Evolutionary conservation across 2,888 invertebrate species (phyloP).

Genomic region (Drosophila lutescens): DNA sequence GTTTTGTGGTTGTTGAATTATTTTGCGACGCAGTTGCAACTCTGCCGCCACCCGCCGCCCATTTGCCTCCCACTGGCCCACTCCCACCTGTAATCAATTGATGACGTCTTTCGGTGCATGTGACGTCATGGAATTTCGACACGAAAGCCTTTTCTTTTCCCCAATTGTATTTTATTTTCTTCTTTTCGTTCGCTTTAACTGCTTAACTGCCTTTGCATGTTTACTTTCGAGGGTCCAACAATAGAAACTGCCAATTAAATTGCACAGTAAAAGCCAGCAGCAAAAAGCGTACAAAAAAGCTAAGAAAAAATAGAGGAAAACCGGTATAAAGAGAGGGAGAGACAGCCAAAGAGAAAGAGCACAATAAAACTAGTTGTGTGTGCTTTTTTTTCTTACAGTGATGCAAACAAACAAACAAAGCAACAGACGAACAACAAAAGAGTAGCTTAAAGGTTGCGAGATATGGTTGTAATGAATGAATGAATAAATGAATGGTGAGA

Average conservation of each 20-base stretch:
- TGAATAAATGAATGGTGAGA: constrained; percentile 42
- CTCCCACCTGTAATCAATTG: constrained; percentile 74
- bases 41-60: constrained; percentile 31
- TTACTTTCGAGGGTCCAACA: constrained; percentile 54
- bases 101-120: constrained; percentile 46
- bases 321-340: constrained; percentile 57
- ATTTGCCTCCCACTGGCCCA: constrained; percentile 24
- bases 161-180: constrained; percentile 27
- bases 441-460: constrained; percentile 58
- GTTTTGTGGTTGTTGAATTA: constrained; percentile 38
- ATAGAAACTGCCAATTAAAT: constrained; percentile 74
- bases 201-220: constrained; percentile 62
- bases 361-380: constrained; percentile 64
- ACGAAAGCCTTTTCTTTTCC: constrained; percentile 42
- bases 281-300: constrained; percentile 14
- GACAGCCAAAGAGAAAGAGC: constrained; percentile 20
- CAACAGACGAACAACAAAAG: constrained; percentile 65
- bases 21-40: constrained; percentile 54
- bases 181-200: constrained; percentile 33
- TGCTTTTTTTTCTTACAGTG: constrained; percentile 26
- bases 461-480: constrained; percentile 38
- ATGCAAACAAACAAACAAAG: constrained; percentile 64
- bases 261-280: constrained; percentile 54
- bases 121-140: constrained; percentile 64
- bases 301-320: constrained; percentile 48